A percentile compares a stretch with the other conserved stretches of the same genome.
These are phyloP conservation scores for Spilarctia lutea DNA, from an alignment of 2,888 invertebrate species.

Conservation along the genomic window DNA sequence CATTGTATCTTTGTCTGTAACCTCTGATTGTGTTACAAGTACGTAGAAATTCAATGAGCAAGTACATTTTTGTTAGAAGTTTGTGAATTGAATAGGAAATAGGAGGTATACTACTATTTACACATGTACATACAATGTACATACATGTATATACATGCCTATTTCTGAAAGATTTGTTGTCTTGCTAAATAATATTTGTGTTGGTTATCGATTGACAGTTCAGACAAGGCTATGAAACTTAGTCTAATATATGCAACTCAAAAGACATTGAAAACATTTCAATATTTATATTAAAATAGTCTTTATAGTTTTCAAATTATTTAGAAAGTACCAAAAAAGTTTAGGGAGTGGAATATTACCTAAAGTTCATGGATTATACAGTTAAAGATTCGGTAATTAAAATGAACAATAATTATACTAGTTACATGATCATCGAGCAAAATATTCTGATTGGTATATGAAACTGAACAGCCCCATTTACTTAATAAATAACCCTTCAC, in stretches of 20 bases:
- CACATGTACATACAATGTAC: neutral
- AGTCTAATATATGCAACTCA: neutral
- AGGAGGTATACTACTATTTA: neutral
- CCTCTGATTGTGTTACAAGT: slow-evolving; percentile 32
- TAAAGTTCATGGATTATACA: neutral
- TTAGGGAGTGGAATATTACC: neutral
- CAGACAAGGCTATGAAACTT: neutral
- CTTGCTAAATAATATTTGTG: neutral
- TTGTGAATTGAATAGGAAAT: neutral
- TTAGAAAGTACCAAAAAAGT: neutral
- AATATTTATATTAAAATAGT: neutral
- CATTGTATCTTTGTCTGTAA: slow-evolving; percentile 20
- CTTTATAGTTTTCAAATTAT: neutral
- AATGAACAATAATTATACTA: no score
- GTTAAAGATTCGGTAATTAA: neutral
- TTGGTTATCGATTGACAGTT: no score
- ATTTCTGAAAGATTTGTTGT: neutral
- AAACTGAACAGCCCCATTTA: neutral
- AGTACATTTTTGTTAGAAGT: neutral
- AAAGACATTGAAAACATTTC: no score
- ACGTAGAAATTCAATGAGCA: slow-evolving; percentile 34
- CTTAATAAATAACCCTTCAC: slow-evolving; percentile 23
- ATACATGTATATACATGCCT: neutral
- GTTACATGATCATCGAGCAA: no score
- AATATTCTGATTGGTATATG: neutral